Base-by-base conservation (phyloP, 2,113 vertebrate genomes). In the Neotoma lepida region DNA sequence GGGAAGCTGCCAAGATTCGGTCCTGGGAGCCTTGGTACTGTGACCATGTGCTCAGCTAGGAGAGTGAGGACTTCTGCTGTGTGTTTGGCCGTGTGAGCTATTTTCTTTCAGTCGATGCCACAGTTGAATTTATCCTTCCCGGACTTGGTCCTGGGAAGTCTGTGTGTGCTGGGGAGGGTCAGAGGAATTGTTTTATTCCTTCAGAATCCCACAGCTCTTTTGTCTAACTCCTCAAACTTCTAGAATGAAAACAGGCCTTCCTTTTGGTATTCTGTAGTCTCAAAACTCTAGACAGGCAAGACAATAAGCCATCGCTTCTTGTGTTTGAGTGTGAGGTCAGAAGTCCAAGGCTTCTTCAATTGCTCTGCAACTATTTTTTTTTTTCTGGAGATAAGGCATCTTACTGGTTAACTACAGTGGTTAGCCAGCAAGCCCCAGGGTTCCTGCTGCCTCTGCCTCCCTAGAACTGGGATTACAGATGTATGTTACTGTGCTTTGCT, bases 21-120 rank as follows among this genome's bases (percentile, higher is more conserved):
- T 94, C 88, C 93, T 86, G n/a, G 89, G 80, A 94, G 87, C 89
- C 58, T 82, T 74, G 35, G n/a, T 77, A 20, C 77, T 82, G 10
- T 88, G 89, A 88, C 89, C 46, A 0, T 64, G 18, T 94, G 66
- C 39, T 94, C 26, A 39, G 80, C n/a, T 26, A 22, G 51, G 90
- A 86, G 81, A 73, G 28, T 51, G 78, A 86, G 46, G 71, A 73
- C 46, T 68, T 78, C 63, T 63, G 58, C 89, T 73, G 6, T 84
- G 28, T 39, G 46, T 96, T 95, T 95, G 73, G 49, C 58, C 28
- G n/a, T 87, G 82, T 76, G 39, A 24, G 22, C 30, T 30, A 6
- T 71, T 73, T 93, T 76, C 44, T 76, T 85, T 88, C 85, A 74
- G 90, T 76, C 78, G 66, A 22, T 73, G 46, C 26, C 49, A 91